Evolutionary conservation across 1,140 invertebrate genomes (phyloP), one percentile per base, ranked within the genome.

Genomic region (Papilio machaon): DNA sequence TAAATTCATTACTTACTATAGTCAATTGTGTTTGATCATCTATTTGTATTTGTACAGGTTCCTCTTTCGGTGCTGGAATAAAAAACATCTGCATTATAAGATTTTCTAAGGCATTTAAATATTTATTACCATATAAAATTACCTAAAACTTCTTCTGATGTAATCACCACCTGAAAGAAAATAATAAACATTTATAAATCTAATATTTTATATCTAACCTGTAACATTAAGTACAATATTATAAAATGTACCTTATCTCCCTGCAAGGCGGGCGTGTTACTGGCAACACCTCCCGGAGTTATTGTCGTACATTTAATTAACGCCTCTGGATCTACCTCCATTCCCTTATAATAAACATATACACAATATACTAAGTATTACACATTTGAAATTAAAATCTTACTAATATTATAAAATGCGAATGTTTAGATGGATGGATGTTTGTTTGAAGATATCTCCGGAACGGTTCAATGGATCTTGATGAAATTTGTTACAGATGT

Each of bases 291-390:
- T 0, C 93, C 91, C 0, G 95, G 91, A 19, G 93, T 95, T 58
- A 95, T 95, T 1, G 95, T 95, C 0, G 93, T 95, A 81, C 95
- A 95, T 80, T 93, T 93, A 70, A 95, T 95, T 5, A 95, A 81
- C 0, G 95, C 89, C 80, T 95, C 95, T 0, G 95, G 94, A 85
- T 95, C 95, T 17, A 95, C 88, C 8, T 95, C 94, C 93, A 95
- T 93, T 77, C 85, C 87, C 91, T 94, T 1, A 43, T 9, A 60
- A 84, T 73, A 70, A 49, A 52, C 76, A 84, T 79, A 43, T 11
- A 30, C 23, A 30, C 23, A 30, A 30, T 30, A 30, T 30, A 67
- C 46, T 7, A 46, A 23, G n/a, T 70, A 47, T 4, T 70, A 47
- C 5, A n/a, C 8, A 13, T 35, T 58, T 79, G 3, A 79, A 13